These are phyloP conservation scores for Drosophila seguyi DNA, from an alignment of 1,140 invertebrate species.

Conservation along the genomic window DNA sequence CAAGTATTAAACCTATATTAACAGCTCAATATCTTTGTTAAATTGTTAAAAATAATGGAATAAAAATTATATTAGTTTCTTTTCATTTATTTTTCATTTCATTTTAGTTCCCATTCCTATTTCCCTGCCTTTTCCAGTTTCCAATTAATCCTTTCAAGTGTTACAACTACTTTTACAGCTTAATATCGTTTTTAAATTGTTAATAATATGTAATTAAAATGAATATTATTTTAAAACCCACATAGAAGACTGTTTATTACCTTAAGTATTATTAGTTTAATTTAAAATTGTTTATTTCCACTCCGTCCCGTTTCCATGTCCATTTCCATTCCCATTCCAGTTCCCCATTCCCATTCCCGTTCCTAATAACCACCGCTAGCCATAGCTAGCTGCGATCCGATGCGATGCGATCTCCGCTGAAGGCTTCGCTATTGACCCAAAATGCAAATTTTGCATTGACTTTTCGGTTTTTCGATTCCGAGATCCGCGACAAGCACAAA, in stretches of 20 bases:
- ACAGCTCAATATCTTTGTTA: too few species aligned
- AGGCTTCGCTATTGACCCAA: slow-evolving; percentile 54
- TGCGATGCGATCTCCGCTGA: slow-evolving; percentile 21
- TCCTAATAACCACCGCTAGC: background rate
- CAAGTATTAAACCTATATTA: too few species aligned
- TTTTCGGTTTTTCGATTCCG: slow-evolving; percentile 38
- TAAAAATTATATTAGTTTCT: too few species aligned
- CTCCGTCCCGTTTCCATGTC: too few species aligned
- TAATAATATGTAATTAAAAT: too few species aligned
- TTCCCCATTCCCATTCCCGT: background rate
- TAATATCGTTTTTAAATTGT: background rate
- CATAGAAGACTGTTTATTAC: background rate
- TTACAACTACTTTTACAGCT: background rate
- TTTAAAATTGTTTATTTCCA: background rate
- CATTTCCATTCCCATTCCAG: background rate
- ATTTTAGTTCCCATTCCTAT: too few species aligned
- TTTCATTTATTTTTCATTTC: too few species aligned
- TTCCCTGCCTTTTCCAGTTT: background rate
- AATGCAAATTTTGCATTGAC: slow-evolving; percentile 65
- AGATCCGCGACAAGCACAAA: slow-evolving; percentile 28
- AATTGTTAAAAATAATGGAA: too few species aligned
- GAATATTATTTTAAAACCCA: background rate
- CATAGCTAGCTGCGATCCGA: slow-evolving; percentile 1
- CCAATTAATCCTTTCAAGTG: background rate
- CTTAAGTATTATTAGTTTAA: background rate